These are phyloP conservation scores for Aphelocoma coerulescens DNA, from an alignment of 2,113 vertebrate species.

Conservation along the genomic window DNA sequence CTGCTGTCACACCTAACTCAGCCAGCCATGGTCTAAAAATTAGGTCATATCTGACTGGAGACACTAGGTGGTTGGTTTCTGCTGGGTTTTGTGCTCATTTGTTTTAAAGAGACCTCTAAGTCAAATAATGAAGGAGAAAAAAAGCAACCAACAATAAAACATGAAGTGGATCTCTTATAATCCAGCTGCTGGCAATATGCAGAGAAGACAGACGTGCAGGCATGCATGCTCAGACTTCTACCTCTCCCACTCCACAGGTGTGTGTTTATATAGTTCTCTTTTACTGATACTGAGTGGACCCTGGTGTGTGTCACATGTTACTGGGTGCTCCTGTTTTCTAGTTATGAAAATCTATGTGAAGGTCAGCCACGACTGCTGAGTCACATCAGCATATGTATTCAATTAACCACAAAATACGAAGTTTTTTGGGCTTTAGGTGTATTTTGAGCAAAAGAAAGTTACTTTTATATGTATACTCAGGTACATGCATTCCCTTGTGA, in stretches of 20 bases:
- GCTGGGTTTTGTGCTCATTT: not conserved
- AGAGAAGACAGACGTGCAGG: not conserved
- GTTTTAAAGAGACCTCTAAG: not conserved
- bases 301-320: not conserved
- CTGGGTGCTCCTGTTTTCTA: not conserved
- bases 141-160: not conserved
- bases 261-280: not conserved
- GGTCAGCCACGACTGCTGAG: not conserved
- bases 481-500: not conserved
- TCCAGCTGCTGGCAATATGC: not conserved
- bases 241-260: not conserved
- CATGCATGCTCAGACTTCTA: not conserved
- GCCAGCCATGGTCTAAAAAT: not conserved
- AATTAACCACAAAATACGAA: not conserved
- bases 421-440: not conserved
- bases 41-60: not conserved
- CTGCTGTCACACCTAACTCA: not conserved
- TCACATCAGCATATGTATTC: not conserved
- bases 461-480: not conserved
- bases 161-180: not conserved
- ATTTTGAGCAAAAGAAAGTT: not conserved
- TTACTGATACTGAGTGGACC: not conserved
- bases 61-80: not conserved
- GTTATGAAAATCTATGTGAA: not conserved
- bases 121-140: not conserved